Base-by-base conservation (phyloP, 1,140 invertebrate genomes). In the Pseudomyrmex sp. region DNA sequence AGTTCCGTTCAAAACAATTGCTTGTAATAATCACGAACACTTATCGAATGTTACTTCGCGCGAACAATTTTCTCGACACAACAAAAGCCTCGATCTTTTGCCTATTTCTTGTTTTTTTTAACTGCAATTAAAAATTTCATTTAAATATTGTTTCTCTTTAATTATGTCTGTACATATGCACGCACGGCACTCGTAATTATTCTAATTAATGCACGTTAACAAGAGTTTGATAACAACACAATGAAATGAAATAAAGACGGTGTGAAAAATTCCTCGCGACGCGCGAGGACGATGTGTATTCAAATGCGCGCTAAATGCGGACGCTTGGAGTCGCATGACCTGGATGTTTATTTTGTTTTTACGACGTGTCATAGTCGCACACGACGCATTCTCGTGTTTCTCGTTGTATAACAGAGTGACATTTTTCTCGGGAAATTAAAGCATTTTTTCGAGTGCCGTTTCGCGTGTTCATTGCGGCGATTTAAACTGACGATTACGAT, bases 311-410 rank as follows among this genome's bases (percentile, higher is more conserved):
- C 52, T 73, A 61, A 82, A 82, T 9, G 46, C 69, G 26, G 56
- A 68, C 75, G 35, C 73, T 70, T 26, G 20, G 44, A 75, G 66
- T 83, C 73, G 50, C 82, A 77, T 23, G 82, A 20, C 62, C 52
- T 48, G 52, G 1, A 77, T 77, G 59, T 77, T 52, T 52, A 12
- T 52, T 35, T 35, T 35, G 35, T 70, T 83, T 76, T 48, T 5
- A 44, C 8, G n/a, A 52, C 18, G 13, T 13, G 35, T 15, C 46
- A 20, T 35, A 7, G 35, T 35, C 20, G 7, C 35, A 35, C 35
- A 50, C 46, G 18, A 10, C 20, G 12, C 35, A 12, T 18, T 13
- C 4, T 2, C 52, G 44, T 8, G 35, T 48, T 62, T 58, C 68
- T 20, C 9, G n/a, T 74, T 82, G 15, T 58, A 46, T 59, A 26